Evolutionary conservation across 2,113 vertebrate genomes (phyloP), one percentile per base, ranked within the genome.

Genomic region (Lasiurus cinereus): DNA sequence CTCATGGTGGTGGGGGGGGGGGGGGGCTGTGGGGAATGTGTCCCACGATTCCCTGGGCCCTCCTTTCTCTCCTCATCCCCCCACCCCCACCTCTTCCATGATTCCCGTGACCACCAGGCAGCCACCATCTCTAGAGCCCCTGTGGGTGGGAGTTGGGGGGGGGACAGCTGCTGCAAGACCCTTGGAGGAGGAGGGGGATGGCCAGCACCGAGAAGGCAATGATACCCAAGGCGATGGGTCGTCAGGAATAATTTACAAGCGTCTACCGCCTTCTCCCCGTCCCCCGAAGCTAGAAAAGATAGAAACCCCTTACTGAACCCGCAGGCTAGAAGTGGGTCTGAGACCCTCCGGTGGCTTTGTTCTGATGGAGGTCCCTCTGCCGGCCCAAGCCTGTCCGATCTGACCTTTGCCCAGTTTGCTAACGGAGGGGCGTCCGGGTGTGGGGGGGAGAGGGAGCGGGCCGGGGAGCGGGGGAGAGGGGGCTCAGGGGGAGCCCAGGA

Each of bases 401-500:
- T 83, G 82, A 93, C 89, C 66, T 93, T 93, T 33, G 62, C 67
- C 90, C 24, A 22, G 39, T 29, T 59, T 79, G 69, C 8, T 59
- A 67, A 77, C 77, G 36, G 48, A 88, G 94, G 84, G 79, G 54
- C 3, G 3, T 15, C 0, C 2, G 94, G 86, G 66, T 6, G 14
- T 39, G 59, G 21, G 14, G 15, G 43, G 83, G 59, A 39, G 66
- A 94, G 83, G 83, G 31, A 8, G 43, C 67, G 70, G 77, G 0
- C 36, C 27, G 8, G 83, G 83, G 24, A 7, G 36, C 52, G 66
- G 77, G 0, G n/a, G 70, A 78, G 48, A 29, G 73, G 85, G 52
- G 18, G 76, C 27, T 98, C 99, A 99, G 96, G 98, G 98, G 88
- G 98, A 98, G 96, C 98, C 98, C 50, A 98, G 98, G 97, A 99